phyloP scores from a whole-genome alignment of 2,797 vertebrate genomes.

The Salarias fasciatus region DNA sequence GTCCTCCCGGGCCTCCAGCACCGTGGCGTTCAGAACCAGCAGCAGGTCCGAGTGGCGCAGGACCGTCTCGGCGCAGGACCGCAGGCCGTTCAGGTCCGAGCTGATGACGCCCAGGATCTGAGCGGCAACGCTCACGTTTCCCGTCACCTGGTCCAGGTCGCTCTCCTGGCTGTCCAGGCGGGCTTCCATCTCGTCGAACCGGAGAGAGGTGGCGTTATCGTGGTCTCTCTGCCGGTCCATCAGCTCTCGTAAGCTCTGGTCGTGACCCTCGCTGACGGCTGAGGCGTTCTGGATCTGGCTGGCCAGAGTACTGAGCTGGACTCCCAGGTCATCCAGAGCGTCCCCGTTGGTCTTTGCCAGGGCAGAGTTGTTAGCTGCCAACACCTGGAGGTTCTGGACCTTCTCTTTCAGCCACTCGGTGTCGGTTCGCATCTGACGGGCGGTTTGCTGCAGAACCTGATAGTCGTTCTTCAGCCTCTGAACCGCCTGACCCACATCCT shows the following conservation, averaged over 20 bases:
- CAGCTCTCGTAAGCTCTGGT: slow-evolving; percentile 80
- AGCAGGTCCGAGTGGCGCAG: slow-evolving; percentile 90
- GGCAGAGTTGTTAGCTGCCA: slow-evolving; percentile 92
- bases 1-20: slow-evolving; percentile 87
- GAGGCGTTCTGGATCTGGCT: slow-evolving; percentile 93
- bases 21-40: slow-evolving; percentile 86
- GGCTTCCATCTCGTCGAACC: slow-evolving; percentile 75
- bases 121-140: slow-evolving; percentile 78
- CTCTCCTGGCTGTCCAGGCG: slow-evolving; percentile 76
- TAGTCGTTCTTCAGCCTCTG: slow-evolving; percentile 94
- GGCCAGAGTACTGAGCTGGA: slow-evolving; percentile 88
- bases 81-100: slow-evolving; percentile 90
- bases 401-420: slow-evolving; percentile 95
- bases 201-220: slow-evolving; percentile 76
- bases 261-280: slow-evolving; percentile 82
- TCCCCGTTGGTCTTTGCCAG: slow-evolving; percentile 92
- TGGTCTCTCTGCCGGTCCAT: slow-evolving; percentile 87
- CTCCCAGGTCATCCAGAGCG: slow-evolving; percentile 90
- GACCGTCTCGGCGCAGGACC: slow-evolving; percentile 92
- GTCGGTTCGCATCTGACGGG: slow-evolving; percentile 89
- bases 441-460: slow-evolving; percentile 92
- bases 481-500: slow-evolving; percentile 91
- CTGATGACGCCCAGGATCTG: slow-evolving; percentile 86
- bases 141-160: slow-evolving; percentile 78
- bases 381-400: slow-evolving; percentile 90